Conservation (phyloP, 2,113 vertebrate genomes). For the Guaruba guarouba region DNA sequence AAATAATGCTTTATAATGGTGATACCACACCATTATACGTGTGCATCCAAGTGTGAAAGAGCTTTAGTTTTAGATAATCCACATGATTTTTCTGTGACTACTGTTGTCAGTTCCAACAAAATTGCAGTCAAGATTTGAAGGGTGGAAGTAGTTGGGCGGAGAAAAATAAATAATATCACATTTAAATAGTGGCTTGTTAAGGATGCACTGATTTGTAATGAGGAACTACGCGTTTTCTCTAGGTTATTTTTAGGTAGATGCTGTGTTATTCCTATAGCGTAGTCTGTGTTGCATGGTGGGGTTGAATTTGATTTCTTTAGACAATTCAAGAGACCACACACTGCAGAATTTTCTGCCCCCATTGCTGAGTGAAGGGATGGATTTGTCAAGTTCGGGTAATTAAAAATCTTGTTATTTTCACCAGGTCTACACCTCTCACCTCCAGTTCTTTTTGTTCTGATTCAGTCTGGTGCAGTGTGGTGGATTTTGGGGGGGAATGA, state of each 20-base stretch:
- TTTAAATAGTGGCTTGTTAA: background rate
- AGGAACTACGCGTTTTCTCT: background rate
- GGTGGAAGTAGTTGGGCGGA: background rate
- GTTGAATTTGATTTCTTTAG: background rate
- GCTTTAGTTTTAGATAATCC: background rate
- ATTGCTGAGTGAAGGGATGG: background rate
- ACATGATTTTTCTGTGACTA: background rate
- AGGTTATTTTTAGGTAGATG: background rate
- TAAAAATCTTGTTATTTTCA: background rate
- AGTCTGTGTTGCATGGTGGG: background rate
- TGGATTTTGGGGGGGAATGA: background rate
- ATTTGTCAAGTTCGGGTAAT: background rate
- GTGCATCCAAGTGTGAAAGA: background rate
- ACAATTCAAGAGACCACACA: background rate
- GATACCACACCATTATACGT: no score
- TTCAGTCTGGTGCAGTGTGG: background rate
- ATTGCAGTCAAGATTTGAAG: background rate
- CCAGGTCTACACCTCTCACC: fast-evolving
- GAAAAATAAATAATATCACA: background rate
- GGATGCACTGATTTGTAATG: background rate
- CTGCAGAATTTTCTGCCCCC: background rate
- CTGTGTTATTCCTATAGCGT: background rate
- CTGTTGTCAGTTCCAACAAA: background rate
- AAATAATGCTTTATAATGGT: background rate
- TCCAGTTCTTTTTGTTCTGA: background rate